These are phyloP conservation scores for Leucosticte australis DNA, from an alignment of 2,113 vertebrate genomes.

Conservation along the genomic window DNA sequence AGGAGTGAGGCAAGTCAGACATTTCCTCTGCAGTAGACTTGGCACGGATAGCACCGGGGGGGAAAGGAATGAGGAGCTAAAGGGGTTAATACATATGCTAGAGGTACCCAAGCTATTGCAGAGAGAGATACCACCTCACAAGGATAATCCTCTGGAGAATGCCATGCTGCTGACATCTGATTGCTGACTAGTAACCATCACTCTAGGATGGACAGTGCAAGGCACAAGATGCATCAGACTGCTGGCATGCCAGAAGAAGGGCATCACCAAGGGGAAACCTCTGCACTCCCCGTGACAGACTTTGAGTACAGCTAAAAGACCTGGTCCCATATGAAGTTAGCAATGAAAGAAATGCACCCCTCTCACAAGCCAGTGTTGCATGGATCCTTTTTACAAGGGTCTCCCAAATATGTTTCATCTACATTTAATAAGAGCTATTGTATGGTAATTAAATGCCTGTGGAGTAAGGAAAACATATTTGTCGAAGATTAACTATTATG, in stretches of 20 bases:
- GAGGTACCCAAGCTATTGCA: neutral
- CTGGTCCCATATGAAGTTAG: neutral
- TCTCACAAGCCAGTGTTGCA: neutral
- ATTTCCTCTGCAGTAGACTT: neutral
- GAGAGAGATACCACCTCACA: neutral
- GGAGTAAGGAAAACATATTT: constrained; percentile 69
- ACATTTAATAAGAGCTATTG: constrained; percentile 61
- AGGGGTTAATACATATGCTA: neutral
- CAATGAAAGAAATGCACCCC: neutral
- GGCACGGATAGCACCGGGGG: neutral
- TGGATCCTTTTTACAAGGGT: neutral
- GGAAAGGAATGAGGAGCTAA: neutral
- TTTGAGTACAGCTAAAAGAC: neutral
- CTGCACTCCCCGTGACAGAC: neutral
- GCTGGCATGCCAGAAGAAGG: neutral
- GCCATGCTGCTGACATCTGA: neutral
- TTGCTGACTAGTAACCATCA: neutral
- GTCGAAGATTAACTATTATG: constrained; percentile 64
- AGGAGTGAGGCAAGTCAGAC: neutral
- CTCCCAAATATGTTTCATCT: constrained; percentile 24
- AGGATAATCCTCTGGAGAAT: neutral
- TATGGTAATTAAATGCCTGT: constrained; percentile 65
- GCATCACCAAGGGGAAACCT: neutral
- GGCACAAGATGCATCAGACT: neutral
- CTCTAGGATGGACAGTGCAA: neutral